Base-by-base conservation (phyloP, 2,113 vertebrate genomes). In the Scomber japonicus region DNA sequence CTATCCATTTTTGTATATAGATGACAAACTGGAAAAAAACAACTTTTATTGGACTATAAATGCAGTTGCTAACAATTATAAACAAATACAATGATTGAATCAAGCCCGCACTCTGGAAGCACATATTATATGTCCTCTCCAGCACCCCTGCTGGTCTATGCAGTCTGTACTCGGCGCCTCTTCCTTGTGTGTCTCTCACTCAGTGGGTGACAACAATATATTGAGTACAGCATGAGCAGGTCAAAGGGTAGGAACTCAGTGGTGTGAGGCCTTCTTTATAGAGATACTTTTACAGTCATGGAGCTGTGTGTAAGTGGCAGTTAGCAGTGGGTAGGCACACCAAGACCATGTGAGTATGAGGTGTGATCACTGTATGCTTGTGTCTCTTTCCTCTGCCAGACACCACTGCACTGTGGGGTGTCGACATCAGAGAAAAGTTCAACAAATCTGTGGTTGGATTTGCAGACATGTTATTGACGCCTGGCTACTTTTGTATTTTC, bases 11-110 rank as follows among this genome's bases (percentile, higher is more conserved):
- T 70, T 55, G 35, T 54, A 60, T 45, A 60, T 49, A 64, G 57
- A 80, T 76, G 79, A 81, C 70, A 64, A 72, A 73, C 61, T 65
- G 57, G 71, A 85, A 89, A 87, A 50, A 80, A 71, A 31, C 66
- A 71, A 17, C 44, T 51, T 86, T 90, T 82, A 79, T 76, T 71
- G 61, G 59, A 62, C 83, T 64, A 76, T 84, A 88, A 89, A 89
- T 56, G 65, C 54, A 69, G 53, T 73, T 10, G 5, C 50, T 74
- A 50, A 71, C 50, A 51, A 75, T 49, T 50, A 78, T 78, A 72
- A 87, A 85, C 68, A 87, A 80, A 78, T 17, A 54, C 49, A 64
- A 44, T 61, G 59, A 77, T 49, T 45, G 61, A 51, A 21, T 69
- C 15, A 24, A 21, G 46, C 31, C 44, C 56, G 35, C 9, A 51